Base-by-base conservation (phyloP, 2,797 vertebrate genomes). In the Sebastes vulpes region DNA sequence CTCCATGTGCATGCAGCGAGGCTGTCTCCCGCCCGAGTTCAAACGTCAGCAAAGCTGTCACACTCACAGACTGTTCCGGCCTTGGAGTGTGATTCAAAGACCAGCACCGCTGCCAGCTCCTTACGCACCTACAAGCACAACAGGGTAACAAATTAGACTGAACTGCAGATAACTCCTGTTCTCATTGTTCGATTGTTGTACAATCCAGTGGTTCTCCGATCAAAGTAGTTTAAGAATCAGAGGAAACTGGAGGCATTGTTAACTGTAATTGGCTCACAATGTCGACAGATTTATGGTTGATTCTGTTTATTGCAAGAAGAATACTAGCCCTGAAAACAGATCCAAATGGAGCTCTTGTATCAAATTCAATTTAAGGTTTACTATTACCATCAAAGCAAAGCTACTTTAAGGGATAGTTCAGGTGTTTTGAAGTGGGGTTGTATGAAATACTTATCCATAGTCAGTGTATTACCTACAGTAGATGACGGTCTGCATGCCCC, bases 41-140 rank as follows among this genome's bases (percentile, higher is more conserved):
- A 69, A 80, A 85, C 46, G 67, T 91, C 38, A 38, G 48, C 48
- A 50, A 50, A 20, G 48, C 48, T 50, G n/a, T 50, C 48, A 50
- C 65, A 97, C 98, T 99, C 95, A 99, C 98, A 88, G 73, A 99
- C 98, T 28, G 98, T 99, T 89, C 98, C 98, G 0, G 97, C 97
- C 66, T 98, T 97, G 88, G 95, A 91, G 65, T 98, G 98, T 0
- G 98, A 97, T 91, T 99, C 98, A 42, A 99, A 99, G 84, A 98
- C 95, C 92, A 99, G 91, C 84, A 99, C 97, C 0, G 98, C 95
- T 0, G 98, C 98, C 92, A 99, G 91, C 87, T 99, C 98, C 89
- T 97, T 96, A 75, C 98, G 98, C 74, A 99, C 98, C 98, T 99
- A 89, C 54, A 68, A 64, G 59, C 61, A 38, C 10, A 84, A 60